Conservation (phyloP, 2,113 vertebrate species). For the Rhinopomastus cyanomelas region DNA sequence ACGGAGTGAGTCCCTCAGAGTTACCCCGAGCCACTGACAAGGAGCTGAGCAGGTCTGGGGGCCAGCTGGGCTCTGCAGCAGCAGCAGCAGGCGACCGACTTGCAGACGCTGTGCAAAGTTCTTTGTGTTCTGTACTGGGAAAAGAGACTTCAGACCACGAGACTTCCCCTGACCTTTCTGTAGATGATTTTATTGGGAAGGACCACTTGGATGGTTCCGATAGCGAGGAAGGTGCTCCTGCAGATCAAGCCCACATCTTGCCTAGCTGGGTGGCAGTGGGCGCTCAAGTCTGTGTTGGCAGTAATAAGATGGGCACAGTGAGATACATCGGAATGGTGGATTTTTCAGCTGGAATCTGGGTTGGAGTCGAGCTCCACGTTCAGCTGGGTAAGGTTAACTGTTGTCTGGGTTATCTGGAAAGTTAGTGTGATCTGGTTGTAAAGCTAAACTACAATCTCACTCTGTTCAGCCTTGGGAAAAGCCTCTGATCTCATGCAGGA, state of each 20-base stretch:
- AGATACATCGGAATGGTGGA: constrained; percentile 83
- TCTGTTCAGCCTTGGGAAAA: not conserved
- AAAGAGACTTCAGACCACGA: not conserved
- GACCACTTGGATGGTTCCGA: constrained; percentile 67
- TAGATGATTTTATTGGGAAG: constrained; percentile 22
- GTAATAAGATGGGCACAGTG: constrained; percentile 74
- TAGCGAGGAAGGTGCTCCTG: constrained; percentile 71
- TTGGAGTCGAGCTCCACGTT: constrained; percentile 82
- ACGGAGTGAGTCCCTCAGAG: not conserved
- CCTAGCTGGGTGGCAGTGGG: constrained; percentile 79
- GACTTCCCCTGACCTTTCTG: constrained; percentile 28
- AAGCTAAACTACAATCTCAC: not conserved
- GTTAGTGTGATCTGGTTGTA: not conserved
- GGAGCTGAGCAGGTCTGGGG: not conserved
- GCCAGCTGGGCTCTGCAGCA: constrained; percentile 7
- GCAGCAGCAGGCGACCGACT: not conserved
- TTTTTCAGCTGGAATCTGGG: constrained; percentile 85
- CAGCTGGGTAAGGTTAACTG: constrained; percentile 77
- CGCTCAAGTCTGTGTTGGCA: constrained; percentile 82
- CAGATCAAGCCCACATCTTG: constrained; percentile 58
- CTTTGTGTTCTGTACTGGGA: not conserved
- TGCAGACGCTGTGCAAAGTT: not conserved
- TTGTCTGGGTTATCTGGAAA: not conserved
- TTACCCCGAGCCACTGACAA: not conserved
- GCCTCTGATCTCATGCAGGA: not conserved